Evolutionary conservation across 2,113 vertebrate genomes (phyloP).

Genomic region (Pterocles burchelli): DNA sequence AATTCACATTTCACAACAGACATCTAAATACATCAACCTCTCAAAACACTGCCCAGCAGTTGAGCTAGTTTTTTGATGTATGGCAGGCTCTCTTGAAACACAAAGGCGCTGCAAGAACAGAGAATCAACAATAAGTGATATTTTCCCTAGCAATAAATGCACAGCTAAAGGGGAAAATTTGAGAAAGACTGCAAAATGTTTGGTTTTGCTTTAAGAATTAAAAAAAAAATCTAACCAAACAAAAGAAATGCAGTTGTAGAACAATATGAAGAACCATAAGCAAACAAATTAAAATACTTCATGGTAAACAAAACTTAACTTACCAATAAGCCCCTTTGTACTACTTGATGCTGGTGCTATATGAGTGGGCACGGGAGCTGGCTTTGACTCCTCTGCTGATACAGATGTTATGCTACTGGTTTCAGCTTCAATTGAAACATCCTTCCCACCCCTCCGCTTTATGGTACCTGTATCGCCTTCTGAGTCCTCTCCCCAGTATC

Average conservation of each 20-base stretch:
- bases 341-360: constrained; percentile 78
- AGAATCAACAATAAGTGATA: neutral
- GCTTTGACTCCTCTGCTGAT: constrained; percentile 88
- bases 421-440: constrained; percentile 88
- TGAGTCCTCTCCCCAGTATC: constrained; percentile 96
- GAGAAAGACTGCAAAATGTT: neutral
- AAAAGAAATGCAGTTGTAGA: neutral
- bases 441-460: constrained; percentile 95
- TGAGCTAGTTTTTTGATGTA: neutral
- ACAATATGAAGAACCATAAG: neutral
- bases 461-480: constrained; percentile 98
- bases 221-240: neutral
- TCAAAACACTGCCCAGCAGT: neutral
- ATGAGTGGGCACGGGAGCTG: constrained; percentile 82
- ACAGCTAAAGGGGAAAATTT: neutral
- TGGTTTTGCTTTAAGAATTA: neutral
- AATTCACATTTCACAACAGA: neutral
- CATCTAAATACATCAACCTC: constrained; percentile 10
- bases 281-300: neutral
- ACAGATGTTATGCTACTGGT: constrained; percentile 86
- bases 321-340: constrained; percentile 87
- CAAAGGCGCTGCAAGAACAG: neutral
- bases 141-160: neutral
- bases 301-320: constrained; percentile 56
- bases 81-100: neutral